Base-by-base conservation (phyloP, 1,140 invertebrate species). In the Aphidius ervi region DNA sequence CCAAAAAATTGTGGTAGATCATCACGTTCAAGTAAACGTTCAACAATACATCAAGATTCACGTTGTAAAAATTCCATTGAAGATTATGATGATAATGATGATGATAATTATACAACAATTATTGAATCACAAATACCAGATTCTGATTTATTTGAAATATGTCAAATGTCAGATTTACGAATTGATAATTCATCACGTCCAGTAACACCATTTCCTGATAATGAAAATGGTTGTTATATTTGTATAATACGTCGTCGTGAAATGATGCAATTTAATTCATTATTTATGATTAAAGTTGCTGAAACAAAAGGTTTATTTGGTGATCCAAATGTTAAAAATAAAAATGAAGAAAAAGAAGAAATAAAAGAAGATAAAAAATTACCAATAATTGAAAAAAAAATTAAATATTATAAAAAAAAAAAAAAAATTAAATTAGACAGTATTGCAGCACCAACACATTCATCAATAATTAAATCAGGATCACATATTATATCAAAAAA, bases 251-350 rank as follows among this genome's bases (percentile, higher is more conserved):
- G 87, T 59, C 79, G 89, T 37, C 90, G 88, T 75, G 82, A 88
- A 68, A 82, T 91, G 61, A 88, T 87, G 46, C 82, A 87, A 8
- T 82, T 91, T 59, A 87, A 91, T 73, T 88, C 89, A 8, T 86
- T 90, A 72, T 91, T 88, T 68, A 88, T 91, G 82, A 91, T 92
- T 46, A 84, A 87, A 63, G 87, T 90, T 72, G 89, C 90, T 1
- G 89, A 91, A 73, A 82, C 85, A 39, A 81, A 88, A 58, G 89
- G 89, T 0, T 72, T 92, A 54, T 92, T 91, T 70, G 88, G 88
- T 2, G 79, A 81, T 48, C 69, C 74, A 2, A 71, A 61, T 56
- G 66, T 58, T 41, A 68, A 67, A 62, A 45, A 31, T 16, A 71
- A 70, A 64, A 70, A 62, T 16, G 67, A 69, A 42, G 64, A 67